A percentile compares a stretch with the other conserved stretches of the same genome.
phyloP scores from a whole-genome alignment of 2,797 vertebrate genomes.

The Alca torda region DNA sequence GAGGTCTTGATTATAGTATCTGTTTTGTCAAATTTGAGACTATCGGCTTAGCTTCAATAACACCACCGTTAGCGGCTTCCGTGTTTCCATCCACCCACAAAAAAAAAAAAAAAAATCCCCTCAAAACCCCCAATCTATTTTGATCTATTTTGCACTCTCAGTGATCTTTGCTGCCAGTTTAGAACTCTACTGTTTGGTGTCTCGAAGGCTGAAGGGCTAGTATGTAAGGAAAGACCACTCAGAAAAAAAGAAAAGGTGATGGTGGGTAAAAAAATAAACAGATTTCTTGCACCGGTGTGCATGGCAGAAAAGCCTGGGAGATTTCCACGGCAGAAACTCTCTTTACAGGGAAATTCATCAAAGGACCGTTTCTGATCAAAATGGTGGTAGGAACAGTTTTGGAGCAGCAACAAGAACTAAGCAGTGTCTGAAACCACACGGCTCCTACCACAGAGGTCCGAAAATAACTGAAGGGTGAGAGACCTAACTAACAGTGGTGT shows the following conservation, averaged over 20 bases:
- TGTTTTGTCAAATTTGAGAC: neutral
- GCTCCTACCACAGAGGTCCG: neutral
- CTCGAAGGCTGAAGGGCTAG: neutral
- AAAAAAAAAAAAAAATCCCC: neutral
- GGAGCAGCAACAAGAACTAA: neutral
- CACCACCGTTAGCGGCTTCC: neutral
- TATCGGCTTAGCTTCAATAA: neutral
- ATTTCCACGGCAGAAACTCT: neutral
- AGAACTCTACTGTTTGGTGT: neutral
- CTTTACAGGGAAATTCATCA: neutral
- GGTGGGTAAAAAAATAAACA: neutral
- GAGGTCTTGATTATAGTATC: neutral
- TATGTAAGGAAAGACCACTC: neutral
- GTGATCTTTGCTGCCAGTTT: neutral
- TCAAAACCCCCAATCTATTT: neutral
- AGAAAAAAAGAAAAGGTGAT: neutral
- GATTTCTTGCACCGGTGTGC: neutral
- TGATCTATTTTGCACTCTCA: neutral
- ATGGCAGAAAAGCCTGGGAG: neutral
- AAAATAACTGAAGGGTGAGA: neutral
- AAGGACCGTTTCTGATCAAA: neutral
- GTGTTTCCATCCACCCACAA: neutral
- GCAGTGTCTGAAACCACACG: neutral
- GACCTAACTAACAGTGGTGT: neutral
- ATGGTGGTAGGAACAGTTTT: neutral